phyloP scores from a whole-genome alignment of 2,113 vertebrate genomes.

The Parus major region DNA sequence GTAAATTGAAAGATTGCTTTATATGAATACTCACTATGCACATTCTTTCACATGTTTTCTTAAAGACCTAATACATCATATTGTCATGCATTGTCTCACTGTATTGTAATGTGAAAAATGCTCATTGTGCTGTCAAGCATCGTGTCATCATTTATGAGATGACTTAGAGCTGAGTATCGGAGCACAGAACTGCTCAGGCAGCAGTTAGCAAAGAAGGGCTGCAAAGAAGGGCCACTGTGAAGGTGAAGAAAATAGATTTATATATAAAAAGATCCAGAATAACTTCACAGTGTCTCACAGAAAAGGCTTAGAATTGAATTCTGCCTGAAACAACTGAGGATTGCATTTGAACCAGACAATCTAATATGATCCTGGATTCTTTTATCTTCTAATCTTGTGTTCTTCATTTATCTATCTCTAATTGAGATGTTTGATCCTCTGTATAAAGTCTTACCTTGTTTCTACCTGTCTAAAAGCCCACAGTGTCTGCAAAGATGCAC shows the following conservation, averaged over 20 bases:
- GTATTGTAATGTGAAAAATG: neutral
- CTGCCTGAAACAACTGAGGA: neutral
- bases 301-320: neutral
- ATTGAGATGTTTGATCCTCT: neutral
- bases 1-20: neutral
- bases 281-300: neutral
- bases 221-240: neutral
- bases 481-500: neutral
- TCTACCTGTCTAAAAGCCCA: neutral
- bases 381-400: neutral
- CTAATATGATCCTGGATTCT: neutral
- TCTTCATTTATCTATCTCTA: neutral
- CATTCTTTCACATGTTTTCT: neutral
- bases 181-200: neutral
- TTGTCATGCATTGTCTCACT: neutral
- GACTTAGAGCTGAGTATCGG: neutral
- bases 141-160: neutral
- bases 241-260: neutral
- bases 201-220: neutral
- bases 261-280: neutral
- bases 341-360: neutral
- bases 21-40: neutral
- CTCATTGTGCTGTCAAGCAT: neutral
- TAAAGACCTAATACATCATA: neutral
- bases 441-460: neutral